A percentile compares a stretch with the other conserved stretches of the same genome.
phyloP scores from a whole-genome alignment of 2,888 invertebrate species.

The Machimus atricapillus region DNA sequence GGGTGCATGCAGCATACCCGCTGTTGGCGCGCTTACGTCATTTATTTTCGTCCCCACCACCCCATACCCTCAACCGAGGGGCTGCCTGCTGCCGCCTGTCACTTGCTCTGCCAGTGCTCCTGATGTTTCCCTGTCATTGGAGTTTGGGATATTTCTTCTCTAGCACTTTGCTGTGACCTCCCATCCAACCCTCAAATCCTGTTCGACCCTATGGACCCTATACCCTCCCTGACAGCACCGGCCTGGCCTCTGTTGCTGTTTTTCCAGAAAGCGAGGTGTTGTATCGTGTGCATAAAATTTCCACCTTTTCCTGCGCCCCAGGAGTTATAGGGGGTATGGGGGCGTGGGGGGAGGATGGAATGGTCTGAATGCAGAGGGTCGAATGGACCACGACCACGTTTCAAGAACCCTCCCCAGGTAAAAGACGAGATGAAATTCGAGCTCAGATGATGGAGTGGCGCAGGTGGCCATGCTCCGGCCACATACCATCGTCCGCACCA shows the following conservation, averaged over 20 bases:
- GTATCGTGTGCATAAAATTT: slow-evolving; percentile 42
- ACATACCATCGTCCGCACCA: neutral
- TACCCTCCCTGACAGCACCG: neutral
- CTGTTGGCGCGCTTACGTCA: slow-evolving; percentile 31
- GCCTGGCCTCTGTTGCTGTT: slow-evolving; percentile 3
- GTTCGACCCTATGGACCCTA: neutral
- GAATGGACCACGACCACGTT: neutral
- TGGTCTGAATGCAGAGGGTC: slow-evolving; percentile 18
- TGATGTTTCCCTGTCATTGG: slow-evolving; percentile 36
- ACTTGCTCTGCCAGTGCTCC: slow-evolving; percentile 29
- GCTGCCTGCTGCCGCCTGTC: slow-evolving; percentile 30
- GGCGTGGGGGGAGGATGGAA: neutral
- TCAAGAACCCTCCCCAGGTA: neutral
- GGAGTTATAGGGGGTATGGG: neutral
- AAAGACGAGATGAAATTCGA: slow-evolving; percentile 12
- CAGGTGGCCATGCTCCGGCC: neutral
- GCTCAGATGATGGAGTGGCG: slow-evolving; percentile 11
- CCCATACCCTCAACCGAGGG: neutral
- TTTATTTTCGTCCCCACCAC: neutral
- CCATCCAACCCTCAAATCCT: neutral
- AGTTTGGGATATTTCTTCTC: slow-evolving; percentile 31
- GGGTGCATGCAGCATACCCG: slow-evolving; percentile 29
- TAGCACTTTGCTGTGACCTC: neutral
- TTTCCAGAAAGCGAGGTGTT: slow-evolving; percentile 36
- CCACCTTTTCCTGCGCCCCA: slow-evolving; percentile 26